Evolutionary conservation across 2,888 invertebrate genomes (phyloP), one percentile per base, ranked within the genome.

Genomic region (Platycheirus albimanus): DNA sequence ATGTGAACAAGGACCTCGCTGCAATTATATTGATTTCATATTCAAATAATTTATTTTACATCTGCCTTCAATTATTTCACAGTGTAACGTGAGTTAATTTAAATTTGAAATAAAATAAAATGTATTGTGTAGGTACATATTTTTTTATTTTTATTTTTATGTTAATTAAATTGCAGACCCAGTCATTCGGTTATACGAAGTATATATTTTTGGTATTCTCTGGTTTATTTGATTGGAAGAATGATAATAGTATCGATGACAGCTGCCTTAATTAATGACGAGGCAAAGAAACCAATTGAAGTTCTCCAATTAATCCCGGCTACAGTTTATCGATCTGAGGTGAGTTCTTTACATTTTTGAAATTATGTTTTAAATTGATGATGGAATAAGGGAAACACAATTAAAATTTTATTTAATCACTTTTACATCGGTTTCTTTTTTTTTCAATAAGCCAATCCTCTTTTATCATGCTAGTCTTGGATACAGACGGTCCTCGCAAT

Each of bases 41-140:
- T 86, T 90, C 92, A 45, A 94, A 93, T 85, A 94, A 95, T 88
- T 91, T 94, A 30, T 95, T 94, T 88, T 95, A 95, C 86, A 94
- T 95, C 84, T 94, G 95, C 85, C 90, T 95, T 51, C 95, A 95
- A 86, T 91, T 95, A 4, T 94, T 94, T 85, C 91, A 93, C 86
- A 94, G 94, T 30, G 92, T 95, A 75, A 93, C 93, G 94, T 95
- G 89, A 92, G 92, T 41, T 19, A 2, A 24, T 47, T 13, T 6
- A 52, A 41, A 36, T 38, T 19, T 33, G 13, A 3, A n/a, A 13
- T 20, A 1, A 24, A 24, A 24, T 24, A 24, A 24, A 6, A 24
- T 6, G 24, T 4, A 24, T n/a, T n/a, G n/a, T 24, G 24, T 24
- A 24, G 6, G 6, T 24, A 24, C 6, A 24, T 24, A 24, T 24